Evolutionary conservation across 2,113 vertebrate species (phyloP).

Genomic region (Poecile atricapillus): DNA sequence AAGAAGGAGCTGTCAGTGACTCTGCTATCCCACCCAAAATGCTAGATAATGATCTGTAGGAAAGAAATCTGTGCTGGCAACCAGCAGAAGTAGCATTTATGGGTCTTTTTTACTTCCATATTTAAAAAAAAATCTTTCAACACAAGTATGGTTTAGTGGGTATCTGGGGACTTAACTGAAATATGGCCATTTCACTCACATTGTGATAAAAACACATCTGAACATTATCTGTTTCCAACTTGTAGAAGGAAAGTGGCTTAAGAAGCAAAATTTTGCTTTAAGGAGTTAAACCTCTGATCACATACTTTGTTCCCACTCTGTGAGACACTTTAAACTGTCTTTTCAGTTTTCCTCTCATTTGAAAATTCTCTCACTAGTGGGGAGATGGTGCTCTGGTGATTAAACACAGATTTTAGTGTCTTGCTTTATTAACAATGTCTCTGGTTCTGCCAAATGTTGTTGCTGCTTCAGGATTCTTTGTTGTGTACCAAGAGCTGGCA

Average conservation of each 20-base stretch:
- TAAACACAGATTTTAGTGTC: conserved; percentile 38
- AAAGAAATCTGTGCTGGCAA: not conserved
- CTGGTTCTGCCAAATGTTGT: conserved; percentile 23
- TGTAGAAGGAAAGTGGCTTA: not conserved
- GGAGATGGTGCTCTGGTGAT: conserved; percentile 16
- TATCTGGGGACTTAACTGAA: not conserved
- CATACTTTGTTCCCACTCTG: not conserved
- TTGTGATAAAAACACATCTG: not conserved
- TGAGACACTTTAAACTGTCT: not conserved
- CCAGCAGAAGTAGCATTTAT: not conserved
- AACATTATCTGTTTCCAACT: not conserved
- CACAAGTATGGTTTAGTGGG: not conserved
- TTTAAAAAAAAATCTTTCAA: not conserved
- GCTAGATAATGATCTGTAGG: not conserved
- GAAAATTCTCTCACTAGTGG: not conserved
- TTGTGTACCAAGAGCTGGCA: conserved; percentile 23
- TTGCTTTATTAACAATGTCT: conserved; percentile 17
- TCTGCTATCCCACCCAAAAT: not conserved
- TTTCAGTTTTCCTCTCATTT: conserved; percentile 3
- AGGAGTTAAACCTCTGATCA: not conserved
- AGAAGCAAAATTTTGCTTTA: not conserved
- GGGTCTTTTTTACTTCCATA: not conserved
- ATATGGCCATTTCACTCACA: not conserved
- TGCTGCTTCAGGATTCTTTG: not conserved
- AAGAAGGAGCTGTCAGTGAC: not conserved